Percentiles rank a stretch among this genome's conserved stretches.
phyloP scores from a whole-genome alignment of 2,888 invertebrate species.

The Hipparchia sbordonii region DNA sequence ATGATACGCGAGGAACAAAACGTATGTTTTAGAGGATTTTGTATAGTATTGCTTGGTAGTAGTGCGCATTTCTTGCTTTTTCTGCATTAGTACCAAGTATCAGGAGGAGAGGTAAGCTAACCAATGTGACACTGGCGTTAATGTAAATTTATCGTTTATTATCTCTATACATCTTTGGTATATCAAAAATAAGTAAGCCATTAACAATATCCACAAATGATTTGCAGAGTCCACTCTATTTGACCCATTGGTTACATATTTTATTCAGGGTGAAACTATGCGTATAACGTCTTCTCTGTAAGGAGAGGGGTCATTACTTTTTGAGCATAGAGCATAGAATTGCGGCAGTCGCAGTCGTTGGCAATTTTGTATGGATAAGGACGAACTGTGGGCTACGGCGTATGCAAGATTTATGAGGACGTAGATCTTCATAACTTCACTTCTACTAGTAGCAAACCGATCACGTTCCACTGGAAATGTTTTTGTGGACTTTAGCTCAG shows the following conservation, averaged over 20 bases:
- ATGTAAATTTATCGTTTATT: no score
- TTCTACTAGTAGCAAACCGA: conserved; percentile 27
- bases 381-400: conserved; percentile 34
- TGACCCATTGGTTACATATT: not conserved
- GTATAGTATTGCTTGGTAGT: no score
- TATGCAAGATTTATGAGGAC: conserved; percentile 41
- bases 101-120: no score
- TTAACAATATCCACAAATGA: not conserved
- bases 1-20: no score
- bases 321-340: conserved; percentile 13
- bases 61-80: no score
- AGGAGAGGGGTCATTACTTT: not conserved
- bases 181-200: not conserved
- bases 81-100: no score
- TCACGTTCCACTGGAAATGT: conserved; percentile 32
- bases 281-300: not conserved
- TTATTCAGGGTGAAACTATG: not conserved
- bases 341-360: conserved; percentile 38
- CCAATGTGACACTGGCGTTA: no score
- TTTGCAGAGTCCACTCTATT: no score
- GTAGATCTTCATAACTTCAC: conserved; percentile 32
- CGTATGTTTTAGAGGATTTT: no score
- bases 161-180: not conserved
- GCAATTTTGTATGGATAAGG: conserved; percentile 42
- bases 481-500: conserved; percentile 20